Evolutionary conservation across 2,888 invertebrate species (phyloP), one percentile per base, ranked within the genome.

Genomic region (Geotrupes spiniger): DNA sequence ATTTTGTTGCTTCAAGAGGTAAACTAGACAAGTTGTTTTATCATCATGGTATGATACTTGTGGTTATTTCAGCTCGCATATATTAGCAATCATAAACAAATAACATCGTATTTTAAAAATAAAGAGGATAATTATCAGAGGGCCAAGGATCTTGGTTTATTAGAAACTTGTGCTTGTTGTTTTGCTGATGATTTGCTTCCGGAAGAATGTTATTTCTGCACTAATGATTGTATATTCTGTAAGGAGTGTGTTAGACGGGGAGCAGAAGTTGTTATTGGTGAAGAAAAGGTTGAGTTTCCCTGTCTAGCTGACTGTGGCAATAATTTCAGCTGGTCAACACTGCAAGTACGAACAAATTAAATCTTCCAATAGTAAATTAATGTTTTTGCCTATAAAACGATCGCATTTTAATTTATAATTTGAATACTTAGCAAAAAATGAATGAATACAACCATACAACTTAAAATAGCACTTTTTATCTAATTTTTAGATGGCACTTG

Each of bases 111-210:
- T n/a, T n/a, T n/a, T n/a, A n/a, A n/a, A n/a, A n/a, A 61, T 9
- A 61, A 62, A n/a, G 61, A 70, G 41, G 51, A 57, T 5, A 51
- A 58, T 5, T 74, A 75, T 51, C 53, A 58, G 4, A 21, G 47
- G 12, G 69, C 56, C 53, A 64, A 57, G 38, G 52, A 59, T 44
- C 60, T 73, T 28, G 63, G 65, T 27, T 54, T 69, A 26, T 48
- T 72, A 4, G 63, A 69, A 56, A 66, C 63, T 3, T 83, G 83
- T 62, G 66, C 67, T 16, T 78, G 79, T 59, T 83, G 83, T 56
- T 81, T 54, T 52, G 77, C 78, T 37, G 76, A 77, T 37, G 79
- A 81, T 53, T 61, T 76, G 21, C 63, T 79, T 11, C 70, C 70
- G 1, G 72, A 73, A 52, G 75, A 71, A 42, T 66, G 65, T 51